Conservation (phyloP, 37 sponge, comb jelly and placozoan species). For the Dysidea cf. avara region DNA sequence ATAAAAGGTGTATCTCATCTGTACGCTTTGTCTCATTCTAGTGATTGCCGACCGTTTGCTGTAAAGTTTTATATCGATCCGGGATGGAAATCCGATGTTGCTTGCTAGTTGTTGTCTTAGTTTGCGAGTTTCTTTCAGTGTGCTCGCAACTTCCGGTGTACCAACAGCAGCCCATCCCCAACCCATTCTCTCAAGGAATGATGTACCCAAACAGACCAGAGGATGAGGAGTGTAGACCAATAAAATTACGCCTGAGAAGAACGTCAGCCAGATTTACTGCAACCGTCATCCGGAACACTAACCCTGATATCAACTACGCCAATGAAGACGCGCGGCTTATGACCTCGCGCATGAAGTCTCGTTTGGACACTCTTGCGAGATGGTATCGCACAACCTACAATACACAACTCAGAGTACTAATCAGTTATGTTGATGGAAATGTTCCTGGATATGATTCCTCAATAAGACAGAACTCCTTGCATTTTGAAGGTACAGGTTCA, state of each 20-base stretch:
- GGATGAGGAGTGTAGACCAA: slow-evolving; percentile 53
- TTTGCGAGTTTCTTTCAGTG: too few relatives aligned
- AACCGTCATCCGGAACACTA: slow-evolving; percentile 26
- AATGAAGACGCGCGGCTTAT: slow-evolving; percentile 53
- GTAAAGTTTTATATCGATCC: too few relatives aligned
- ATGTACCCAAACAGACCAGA: slow-evolving; percentile 61
- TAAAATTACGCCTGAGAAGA: slow-evolving; percentile 37
- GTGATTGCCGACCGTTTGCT: too few relatives aligned
- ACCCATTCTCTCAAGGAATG: slow-evolving; percentile 20
- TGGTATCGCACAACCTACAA: slow-evolving; percentile 2
- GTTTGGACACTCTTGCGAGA: slow-evolving; percentile 41
- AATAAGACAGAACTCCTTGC: slow-evolving; percentile 51
- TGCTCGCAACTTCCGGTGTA: too few relatives aligned
- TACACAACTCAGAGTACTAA: slow-evolving; percentile 27
- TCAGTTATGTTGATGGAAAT: slow-evolving; percentile 19
- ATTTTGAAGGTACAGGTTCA: slow-evolving; percentile 81
- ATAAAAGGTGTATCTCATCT: too few relatives aligned
- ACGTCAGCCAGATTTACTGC: slow-evolving; percentile 49
- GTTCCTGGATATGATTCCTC: neutral
- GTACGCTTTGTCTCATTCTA: too few relatives aligned
- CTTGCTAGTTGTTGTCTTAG: too few relatives aligned
- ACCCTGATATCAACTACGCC: slow-evolving; percentile 29
- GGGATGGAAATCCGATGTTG: too few relatives aligned
- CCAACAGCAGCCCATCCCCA: slow-evolving; percentile 8
- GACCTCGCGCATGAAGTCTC: slow-evolving; percentile 56